A percentile compares a stretch with the other conserved stretches of the same genome.
These are phyloP conservation scores for Eremobia ochroleuca DNA, from an alignment of 2,888 invertebrate species.

Conservation along the genomic window DNA sequence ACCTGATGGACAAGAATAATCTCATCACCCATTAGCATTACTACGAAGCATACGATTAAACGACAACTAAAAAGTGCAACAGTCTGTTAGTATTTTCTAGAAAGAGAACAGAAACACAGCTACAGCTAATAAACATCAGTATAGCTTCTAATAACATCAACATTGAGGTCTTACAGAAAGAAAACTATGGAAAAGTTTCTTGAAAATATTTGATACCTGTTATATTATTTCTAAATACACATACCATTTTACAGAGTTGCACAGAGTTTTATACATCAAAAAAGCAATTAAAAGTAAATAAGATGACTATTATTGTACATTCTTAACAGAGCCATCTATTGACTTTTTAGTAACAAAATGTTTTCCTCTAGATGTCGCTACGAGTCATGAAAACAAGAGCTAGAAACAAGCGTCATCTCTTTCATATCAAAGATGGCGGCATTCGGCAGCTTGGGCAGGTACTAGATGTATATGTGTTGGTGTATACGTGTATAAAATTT, in stretches of 20 bases:
- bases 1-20: constrained; percentile 47
- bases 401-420: constrained; percentile 77
- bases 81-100: constrained; percentile 51
- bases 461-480: constrained; percentile 84
- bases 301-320: constrained; percentile 31
- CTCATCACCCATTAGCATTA: constrained; percentile 26
- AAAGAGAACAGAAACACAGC: constrained; percentile 42
- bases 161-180: not conserved
- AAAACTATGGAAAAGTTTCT: not conserved
- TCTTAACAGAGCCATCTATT: constrained; percentile 63
- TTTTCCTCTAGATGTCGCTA: constrained; percentile 77
- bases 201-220: not conserved
- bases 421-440: constrained; percentile 89
- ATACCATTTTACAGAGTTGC: not conserved
- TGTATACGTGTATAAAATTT: constrained; percentile 88
- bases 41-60: constrained; percentile 28
- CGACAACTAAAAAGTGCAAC: constrained; percentile 34
- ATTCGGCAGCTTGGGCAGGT: constrained; percentile 89
- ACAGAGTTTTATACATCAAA: not conserved
- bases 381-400: constrained; percentile 71
- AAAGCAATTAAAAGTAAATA: constrained; percentile 23
- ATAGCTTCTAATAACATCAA: constrained; percentile 18
- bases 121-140: constrained; percentile 30
- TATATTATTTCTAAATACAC: not conserved
- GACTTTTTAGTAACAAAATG: not conserved